These are phyloP conservation scores for Carollia perspicillata DNA, from an alignment of 2,113 vertebrate genomes.

Conservation along the genomic window DNA sequence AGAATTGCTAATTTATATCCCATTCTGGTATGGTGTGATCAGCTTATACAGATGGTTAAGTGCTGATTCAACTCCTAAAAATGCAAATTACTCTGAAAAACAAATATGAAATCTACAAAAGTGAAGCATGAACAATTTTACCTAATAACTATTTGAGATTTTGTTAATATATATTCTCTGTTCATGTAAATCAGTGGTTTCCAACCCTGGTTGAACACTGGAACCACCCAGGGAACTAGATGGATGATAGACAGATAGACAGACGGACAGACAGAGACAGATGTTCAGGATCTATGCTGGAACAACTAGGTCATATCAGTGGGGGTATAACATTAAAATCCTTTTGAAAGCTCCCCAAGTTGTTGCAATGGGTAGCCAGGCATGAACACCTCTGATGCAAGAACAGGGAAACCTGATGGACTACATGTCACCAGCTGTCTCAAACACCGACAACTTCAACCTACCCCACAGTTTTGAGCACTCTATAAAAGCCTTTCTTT, in stretches of 20 bases:
- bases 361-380: neutral
- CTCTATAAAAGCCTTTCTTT: neutral
- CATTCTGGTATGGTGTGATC: neutral
- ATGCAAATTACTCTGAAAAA: conserved; percentile 17
- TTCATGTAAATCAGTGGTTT: neutral
- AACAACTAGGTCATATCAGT: neutral
- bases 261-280: neutral
- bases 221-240: neutral
- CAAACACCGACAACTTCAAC: neutral
- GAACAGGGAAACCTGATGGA: neutral
- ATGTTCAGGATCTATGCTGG: neutral
- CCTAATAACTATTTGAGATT: neutral
- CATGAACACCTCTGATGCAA: neutral
- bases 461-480: neutral
- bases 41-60: neutral
- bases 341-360: neutral
- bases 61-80: neutral
- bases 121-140: neutral
- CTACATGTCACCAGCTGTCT: accelerated
- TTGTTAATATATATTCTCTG: neutral
- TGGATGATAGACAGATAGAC: neutral
- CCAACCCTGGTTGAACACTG: neutral
- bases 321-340: neutral
- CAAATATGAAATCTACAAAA: conserved; percentile 14
- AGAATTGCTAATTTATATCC: neutral